Percentiles rank a stretch among this genome's conserved stretches.
Conservation (phyloP, 2,113 vertebrate species). For the Sturnira hondurensis region DNA sequence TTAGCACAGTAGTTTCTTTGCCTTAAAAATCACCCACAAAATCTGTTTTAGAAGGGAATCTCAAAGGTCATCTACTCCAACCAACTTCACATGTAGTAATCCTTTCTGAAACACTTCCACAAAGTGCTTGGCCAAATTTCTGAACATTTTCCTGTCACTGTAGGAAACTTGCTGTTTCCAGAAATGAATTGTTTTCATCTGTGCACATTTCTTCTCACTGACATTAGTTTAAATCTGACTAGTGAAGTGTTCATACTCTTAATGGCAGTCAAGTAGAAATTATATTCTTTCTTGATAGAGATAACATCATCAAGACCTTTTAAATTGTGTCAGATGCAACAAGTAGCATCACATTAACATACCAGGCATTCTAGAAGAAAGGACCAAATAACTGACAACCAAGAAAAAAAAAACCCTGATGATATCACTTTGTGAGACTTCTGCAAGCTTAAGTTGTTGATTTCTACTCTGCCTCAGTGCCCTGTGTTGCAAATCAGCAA, state of each 20-base stretch:
- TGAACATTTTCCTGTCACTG: background rate
- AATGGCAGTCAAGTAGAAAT: background rate
- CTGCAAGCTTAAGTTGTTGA: background rate
- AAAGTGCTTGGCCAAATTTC: background rate
- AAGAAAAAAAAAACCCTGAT: background rate
- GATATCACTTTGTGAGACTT: background rate
- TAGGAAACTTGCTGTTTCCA: background rate
- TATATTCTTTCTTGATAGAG: background rate
- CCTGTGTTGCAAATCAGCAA: background rate
- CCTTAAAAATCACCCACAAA: background rate
- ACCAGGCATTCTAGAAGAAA: background rate
- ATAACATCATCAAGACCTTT: background rate
- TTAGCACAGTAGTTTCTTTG: background rate
- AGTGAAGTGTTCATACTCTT: background rate
- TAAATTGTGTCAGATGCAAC: background rate
- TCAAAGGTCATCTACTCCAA: background rate
- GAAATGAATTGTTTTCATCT: background rate
- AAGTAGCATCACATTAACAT: background rate
- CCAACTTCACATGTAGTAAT: background rate
- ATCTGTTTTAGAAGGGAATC: background rate
- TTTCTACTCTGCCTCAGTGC: background rate
- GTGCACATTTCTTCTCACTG: background rate
- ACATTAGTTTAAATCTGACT: background rate
- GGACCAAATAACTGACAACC: background rate
- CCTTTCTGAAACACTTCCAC: background rate